These are phyloP conservation scores for Lagodon rhomboides DNA, from an alignment of 2,797 vertebrate species.

Conservation along the genomic window DNA sequence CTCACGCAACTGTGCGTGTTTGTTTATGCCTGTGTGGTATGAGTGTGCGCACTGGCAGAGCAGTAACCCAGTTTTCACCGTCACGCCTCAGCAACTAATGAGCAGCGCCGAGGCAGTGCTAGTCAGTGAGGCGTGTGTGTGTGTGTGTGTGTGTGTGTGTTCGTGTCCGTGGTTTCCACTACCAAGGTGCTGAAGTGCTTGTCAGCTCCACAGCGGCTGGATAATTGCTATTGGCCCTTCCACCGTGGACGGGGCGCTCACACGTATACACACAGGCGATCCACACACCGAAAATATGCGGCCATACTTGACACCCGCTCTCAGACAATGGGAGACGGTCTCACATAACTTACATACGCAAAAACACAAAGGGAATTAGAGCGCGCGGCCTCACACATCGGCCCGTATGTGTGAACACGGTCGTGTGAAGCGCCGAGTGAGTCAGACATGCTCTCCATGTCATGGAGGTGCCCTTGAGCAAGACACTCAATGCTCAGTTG, in stretches of 20 bases:
- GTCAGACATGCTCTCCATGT: not conserved
- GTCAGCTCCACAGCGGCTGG: constrained; percentile 26
- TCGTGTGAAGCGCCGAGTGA: not conserved
- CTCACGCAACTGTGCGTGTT: constrained; percentile 19
- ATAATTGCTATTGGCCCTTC: constrained; percentile 50
- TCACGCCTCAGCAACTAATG: constrained; percentile 73
- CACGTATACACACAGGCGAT: not conserved
- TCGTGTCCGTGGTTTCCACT: constrained; percentile 15
- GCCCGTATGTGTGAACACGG: constrained; percentile 3
- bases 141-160: constrained; percentile 17
- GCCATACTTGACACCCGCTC: constrained; percentile 28
- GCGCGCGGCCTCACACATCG: constrained; percentile 5
- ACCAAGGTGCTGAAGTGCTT: constrained; percentile 50
- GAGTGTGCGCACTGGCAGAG: constrained; percentile 29
- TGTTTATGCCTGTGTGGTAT: constrained; percentile 21
- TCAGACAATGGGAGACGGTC: constrained; percentile 6
- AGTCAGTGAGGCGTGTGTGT: constrained; percentile 49
- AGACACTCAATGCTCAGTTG: not conserved
- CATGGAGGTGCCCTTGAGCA: constrained; percentile 12
- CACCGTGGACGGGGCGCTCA: constrained; percentile 4
- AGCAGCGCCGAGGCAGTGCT: constrained; percentile 58
- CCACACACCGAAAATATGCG: not conserved
- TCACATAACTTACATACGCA: not conserved
- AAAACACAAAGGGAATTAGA: constrained; percentile 5
- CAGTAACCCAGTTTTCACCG: constrained; percentile 65